Evolutionary conservation across 2,797 vertebrate genomes (phyloP), one percentile per base, ranked within the genome.

Genomic region (Nannoperca australis): DNA sequence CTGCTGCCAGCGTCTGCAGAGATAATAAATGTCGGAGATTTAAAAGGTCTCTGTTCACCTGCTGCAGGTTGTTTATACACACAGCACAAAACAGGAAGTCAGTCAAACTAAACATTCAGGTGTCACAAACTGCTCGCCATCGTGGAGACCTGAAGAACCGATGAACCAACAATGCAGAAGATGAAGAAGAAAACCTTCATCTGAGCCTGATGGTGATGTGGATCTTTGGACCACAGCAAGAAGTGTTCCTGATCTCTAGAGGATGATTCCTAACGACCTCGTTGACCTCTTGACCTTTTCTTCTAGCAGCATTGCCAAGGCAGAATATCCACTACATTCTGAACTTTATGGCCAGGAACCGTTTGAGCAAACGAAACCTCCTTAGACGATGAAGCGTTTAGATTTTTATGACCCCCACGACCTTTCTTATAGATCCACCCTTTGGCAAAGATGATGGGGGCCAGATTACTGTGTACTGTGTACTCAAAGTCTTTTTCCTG

Each of bases 21-120:
- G 69, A 85, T 78, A 84, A 83, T 80, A 85, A 78, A 87, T 72
- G 80, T 85, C 73, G 65, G 58, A 75, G 69, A 27, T 59, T 68
- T 82, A 62, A 71, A 38, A 74, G 53, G 72, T 50, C 63, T 47
- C 59, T 51, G 63, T 87, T 70, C 66, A 63, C 73, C 79, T 42
- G 76, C 76, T 77, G 85, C 75, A 66, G 74, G 70, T 67, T 63
- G 58, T 76, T 85, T 59, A 65, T 15, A 81, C 32, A 22, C 0
- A 13, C 45, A 50, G 36, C 50, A n/a, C 36, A 20, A 61, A 59
- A 70, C 56, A 72, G 32, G 50, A 62, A 79, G 78, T 68, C 32
- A 45, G 40, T 14, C 2, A 51, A 78, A 74, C 58, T 40, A 67
- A 78, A 36, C 54, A 18, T 6, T 56, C 49, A 50, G 17, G 36